Conservation (phyloP, 2,113 vertebrate species). For the Oriolus oriolus region DNA sequence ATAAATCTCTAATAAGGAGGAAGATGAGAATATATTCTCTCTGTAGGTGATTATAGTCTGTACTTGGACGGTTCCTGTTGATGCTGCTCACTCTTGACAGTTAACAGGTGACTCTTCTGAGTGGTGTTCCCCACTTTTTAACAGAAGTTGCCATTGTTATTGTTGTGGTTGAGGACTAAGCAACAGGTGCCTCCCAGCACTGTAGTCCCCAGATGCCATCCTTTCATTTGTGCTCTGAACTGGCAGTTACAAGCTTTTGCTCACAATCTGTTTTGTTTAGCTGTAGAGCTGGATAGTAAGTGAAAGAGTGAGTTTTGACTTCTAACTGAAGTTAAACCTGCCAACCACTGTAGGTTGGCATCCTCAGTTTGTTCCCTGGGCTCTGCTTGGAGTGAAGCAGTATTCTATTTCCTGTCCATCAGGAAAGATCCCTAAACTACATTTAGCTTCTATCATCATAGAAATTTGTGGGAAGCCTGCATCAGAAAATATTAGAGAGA, state of each 20-base stretch:
- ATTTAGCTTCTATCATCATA: not conserved
- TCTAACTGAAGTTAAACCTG: not conserved
- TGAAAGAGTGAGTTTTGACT: not conserved
- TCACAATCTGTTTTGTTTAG: not conserved
- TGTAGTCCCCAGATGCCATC: not conserved
- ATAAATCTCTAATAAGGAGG: not conserved
- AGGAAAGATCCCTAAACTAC: not conserved
- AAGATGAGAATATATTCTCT: not conserved
- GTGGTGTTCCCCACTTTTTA: not conserved
- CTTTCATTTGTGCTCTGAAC: not conserved
- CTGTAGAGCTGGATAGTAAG: not conserved
- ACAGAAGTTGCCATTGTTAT: not conserved
- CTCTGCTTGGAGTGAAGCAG: not conserved
- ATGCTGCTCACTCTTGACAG: not conserved
- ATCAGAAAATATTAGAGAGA: not conserved
- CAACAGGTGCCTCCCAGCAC: not conserved
- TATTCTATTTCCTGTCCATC: not conserved
- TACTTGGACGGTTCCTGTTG: not conserved
- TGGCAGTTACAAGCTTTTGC: not conserved
- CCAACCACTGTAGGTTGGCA: not conserved
- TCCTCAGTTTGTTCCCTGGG: not conserved
- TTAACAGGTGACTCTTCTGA: not conserved
- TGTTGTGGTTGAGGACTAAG: not conserved
- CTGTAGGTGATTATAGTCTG: not conserved
- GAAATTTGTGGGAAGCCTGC: not conserved